A percentile compares a stretch with the other conserved stretches of the same genome.
phyloP scores from a whole-genome alignment of 2,113 vertebrate genomes.

The Cryptomyrus ogoouensis region DNA sequence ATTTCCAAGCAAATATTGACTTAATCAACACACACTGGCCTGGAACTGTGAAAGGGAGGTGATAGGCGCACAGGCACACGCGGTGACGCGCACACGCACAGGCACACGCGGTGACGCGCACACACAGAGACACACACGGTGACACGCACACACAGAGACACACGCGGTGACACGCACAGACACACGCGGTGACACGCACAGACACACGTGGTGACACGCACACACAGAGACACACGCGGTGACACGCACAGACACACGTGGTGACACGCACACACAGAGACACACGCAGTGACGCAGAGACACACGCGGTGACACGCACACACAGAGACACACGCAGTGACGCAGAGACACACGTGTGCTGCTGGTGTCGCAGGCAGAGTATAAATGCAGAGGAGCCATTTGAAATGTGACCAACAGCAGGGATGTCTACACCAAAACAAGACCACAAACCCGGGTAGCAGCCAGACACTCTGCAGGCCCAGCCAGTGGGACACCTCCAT shows the following conservation, averaged over 20 bases:
- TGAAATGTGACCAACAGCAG: not conserved
- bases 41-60: not conserved
- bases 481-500: not conserved
- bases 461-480: not conserved
- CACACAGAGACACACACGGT: not conserved
- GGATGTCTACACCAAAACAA: not conserved
- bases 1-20: constrained; percentile 14
- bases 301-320: not conserved
- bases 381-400: not conserved
- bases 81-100: not conserved
- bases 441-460: not conserved
- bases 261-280: too few relatives aligned
- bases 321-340: not conserved
- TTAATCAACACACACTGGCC: constrained; percentile 5
- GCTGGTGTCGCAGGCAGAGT: not conserved
- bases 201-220: not conserved
- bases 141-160: not conserved
- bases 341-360: not conserved
- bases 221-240: too few relatives aligned
- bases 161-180: not conserved
- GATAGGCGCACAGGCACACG: not conserved
- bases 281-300: not conserved
- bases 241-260: too few relatives aligned
- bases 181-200: not conserved
- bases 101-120: not conserved